A percentile compares a stretch with the other conserved stretches of the same genome.
These are phyloP conservation scores for Itoplectis maculator DNA, from an alignment of 2,888 invertebrate species.

Conservation along the genomic window DNA sequence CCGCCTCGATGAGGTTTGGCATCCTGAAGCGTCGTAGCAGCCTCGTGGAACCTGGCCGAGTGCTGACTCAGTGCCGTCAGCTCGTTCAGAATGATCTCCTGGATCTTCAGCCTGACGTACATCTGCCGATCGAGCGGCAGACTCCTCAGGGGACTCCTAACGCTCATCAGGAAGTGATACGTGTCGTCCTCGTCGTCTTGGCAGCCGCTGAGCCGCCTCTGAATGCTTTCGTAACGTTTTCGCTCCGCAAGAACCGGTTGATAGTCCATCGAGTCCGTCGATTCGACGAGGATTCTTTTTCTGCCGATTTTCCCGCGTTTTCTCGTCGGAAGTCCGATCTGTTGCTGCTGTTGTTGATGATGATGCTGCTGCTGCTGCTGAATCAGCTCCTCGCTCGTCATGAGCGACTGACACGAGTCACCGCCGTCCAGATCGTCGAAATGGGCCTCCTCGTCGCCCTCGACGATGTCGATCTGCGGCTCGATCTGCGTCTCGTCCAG, in stretches of 20 bases:
- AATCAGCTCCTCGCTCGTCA: conserved; percentile 75
- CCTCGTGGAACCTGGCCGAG: conserved; percentile 67
- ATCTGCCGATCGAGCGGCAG: conserved; percentile 77
- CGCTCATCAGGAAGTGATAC: conserved; percentile 78
- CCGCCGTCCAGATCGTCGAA: conserved; percentile 76
- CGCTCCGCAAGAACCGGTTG: conserved; percentile 73
- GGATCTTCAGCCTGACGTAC: conserved; percentile 77
- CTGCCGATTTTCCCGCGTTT: conserved; percentile 73
- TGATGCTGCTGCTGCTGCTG: no score
- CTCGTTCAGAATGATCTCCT: conserved; percentile 77
- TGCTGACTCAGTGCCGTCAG: conserved; percentile 75
- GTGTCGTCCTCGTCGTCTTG: conserved; percentile 77
- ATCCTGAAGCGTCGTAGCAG: conserved; percentile 66
- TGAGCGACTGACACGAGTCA: conserved; percentile 76
- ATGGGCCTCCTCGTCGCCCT: conserved; percentile 77
- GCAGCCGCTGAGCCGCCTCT: conserved; percentile 69
- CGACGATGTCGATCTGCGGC: conserved; percentile 78
- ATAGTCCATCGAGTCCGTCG: conserved; percentile 73
- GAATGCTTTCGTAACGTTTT: conserved; percentile 72
- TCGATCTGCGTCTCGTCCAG: conserved; percentile 78
- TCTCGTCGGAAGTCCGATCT: conserved; percentile 71
- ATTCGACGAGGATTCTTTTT: conserved; percentile 72
- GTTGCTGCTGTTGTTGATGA: no score
- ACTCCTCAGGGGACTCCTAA: conserved; percentile 76
- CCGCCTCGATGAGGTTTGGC: conserved; percentile 70